Evolutionary conservation across 2,888 invertebrate species (phyloP).

Genomic region (Trisateles emortualis): DNA sequence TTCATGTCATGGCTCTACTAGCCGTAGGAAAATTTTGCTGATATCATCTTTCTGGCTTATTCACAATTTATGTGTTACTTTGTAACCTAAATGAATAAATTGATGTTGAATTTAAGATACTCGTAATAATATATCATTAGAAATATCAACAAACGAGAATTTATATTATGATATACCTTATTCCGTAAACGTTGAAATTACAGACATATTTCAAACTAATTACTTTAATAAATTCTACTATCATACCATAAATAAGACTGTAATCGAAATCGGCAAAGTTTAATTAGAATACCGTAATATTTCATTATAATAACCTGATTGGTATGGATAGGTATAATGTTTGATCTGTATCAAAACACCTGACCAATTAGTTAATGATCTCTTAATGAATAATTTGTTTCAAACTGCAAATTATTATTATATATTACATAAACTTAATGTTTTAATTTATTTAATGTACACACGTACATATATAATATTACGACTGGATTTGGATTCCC

Average conservation of each 20-base stretch:
- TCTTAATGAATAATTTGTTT: background rate
- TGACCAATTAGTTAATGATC: constrained; percentile 15
- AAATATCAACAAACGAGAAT: background rate
- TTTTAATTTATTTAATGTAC: no score
- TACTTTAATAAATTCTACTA: constrained; percentile 35
- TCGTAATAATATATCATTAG: background rate
- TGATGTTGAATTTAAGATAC: no score
- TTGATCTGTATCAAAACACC: constrained; percentile 40
- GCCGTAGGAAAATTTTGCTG: no score
- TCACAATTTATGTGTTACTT: no score
- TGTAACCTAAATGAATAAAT: no score
- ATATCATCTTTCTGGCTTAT: no score
- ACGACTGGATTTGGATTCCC: no score
- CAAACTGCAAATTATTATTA: no score
- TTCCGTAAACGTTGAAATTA: constrained; percentile 17
- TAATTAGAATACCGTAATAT: constrained; percentile 41
- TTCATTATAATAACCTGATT: constrained; percentile 30
- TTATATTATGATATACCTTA: constrained; percentile 4
- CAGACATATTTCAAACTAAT: constrained; percentile 39
- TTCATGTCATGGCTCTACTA: no score
- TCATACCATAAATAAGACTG: constrained; percentile 38
- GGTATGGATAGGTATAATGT: constrained; percentile 21
- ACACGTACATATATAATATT: no score
- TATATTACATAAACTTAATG: no score
- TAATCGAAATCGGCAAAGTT: constrained; percentile 42